Evolutionary conservation across 2,113 vertebrate genomes (phyloP), one percentile per base, ranked within the genome.

Genomic region (Chaenogobius annularis): DNA sequence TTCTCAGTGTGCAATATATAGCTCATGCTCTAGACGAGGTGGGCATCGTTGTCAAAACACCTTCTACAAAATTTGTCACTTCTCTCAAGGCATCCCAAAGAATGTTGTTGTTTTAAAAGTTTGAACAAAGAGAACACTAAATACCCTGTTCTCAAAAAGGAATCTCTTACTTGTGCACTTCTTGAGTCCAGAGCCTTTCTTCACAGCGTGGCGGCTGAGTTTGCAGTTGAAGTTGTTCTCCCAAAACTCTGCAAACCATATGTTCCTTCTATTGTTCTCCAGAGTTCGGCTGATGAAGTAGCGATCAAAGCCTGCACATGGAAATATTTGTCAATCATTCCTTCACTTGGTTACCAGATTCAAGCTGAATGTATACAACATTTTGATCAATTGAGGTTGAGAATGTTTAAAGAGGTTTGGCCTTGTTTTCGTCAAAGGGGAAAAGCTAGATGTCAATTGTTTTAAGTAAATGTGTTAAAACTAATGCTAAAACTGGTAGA

Each of bases 181-280:
- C 81, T 94, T 94, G 19, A 91, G 78, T 0, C 92, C 86, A 0
- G 93, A 93, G 0, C 92, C 95, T 69, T 93, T 87, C 68, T 92
- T 93, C 83, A 87, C 78, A 14, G 82, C 93, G 2, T 94, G 94
- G 5, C 93, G 90, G 80, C 92, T 96, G 79, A 98, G 93, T 74
- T 94, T 96, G 88, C 96, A 98, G 83, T 89, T 95, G 86, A 98
- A 98, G 85, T 94, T 93, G 80, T 94, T 93, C 85, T 94, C 93
- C 93, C 93, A 94, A 86, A 94, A 94, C 83, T 94, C 93, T 0
- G 93, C 93, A 61, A 94, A 94, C 93, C 93, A 94, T 80, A 94
- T 94, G 88, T 94, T 94, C 70, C 93, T 89, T 86, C 93, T 90
- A 90, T 94, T 94, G 90, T 94, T 94, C 68, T 94, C 93, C 81